Evolutionary conservation across 2,888 invertebrate genomes (phyloP).

Genomic region (Trachelus tabidus): DNA sequence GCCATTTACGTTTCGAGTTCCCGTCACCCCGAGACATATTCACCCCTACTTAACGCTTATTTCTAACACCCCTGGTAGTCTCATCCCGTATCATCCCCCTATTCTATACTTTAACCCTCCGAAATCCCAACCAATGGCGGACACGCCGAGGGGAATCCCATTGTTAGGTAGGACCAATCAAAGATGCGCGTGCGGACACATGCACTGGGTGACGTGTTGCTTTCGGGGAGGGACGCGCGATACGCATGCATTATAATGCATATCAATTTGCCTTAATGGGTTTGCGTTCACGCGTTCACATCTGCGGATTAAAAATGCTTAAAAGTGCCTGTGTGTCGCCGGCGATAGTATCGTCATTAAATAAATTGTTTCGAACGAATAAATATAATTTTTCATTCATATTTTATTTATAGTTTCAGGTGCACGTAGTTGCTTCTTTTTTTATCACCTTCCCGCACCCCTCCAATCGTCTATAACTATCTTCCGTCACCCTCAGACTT

Average conservation of each 20-base stretch:
- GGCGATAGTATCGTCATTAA: background rate
- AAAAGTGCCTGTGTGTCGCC: background rate
- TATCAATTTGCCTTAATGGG: conserved; percentile 60
- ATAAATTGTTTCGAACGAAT: background rate
- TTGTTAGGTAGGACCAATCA: conserved; percentile 57
- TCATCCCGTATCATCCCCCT: conserved; percentile 62
- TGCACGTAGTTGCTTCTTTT: too few species aligned
- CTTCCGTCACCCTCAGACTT: background rate
- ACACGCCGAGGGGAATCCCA: conserved; percentile 53
- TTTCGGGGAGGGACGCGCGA: conserved; percentile 4
- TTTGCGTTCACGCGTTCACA: conserved; percentile 19
- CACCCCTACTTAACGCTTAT: conserved; percentile 63
- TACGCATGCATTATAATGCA: conserved; percentile 50
- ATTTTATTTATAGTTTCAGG: too few species aligned
- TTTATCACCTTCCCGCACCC: background rate
- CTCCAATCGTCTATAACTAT: background rate
- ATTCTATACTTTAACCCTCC: conserved; percentile 49
- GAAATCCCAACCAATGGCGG: conserved; percentile 56
- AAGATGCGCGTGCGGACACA: conserved; percentile 40
- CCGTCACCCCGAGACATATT: conserved; percentile 32
- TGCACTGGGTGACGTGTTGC: conserved; percentile 26
- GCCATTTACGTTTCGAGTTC: conserved; percentile 23
- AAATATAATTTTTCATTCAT: background rate
- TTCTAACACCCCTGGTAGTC: conserved; percentile 55
- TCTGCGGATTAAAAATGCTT: conserved; percentile 19